Base-by-base conservation (phyloP, 1,140 invertebrate genomes). In the Eriocheir sinensis region DNA sequence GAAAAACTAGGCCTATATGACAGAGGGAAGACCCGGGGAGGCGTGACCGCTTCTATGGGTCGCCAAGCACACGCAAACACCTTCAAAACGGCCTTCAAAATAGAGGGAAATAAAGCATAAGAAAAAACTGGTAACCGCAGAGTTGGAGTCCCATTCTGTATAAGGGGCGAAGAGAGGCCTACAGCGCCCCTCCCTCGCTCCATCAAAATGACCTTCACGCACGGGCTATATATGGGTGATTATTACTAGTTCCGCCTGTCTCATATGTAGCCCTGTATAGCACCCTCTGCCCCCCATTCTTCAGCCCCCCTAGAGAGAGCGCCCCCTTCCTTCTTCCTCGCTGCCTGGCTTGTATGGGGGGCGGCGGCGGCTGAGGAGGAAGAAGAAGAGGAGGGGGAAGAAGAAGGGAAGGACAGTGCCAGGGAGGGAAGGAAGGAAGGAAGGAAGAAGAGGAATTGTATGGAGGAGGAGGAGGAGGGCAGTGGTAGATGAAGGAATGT, bases 121-220 rank as follows among this genome's bases (percentile, higher is more conserved):
- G 48, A 80, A 89, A 93, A 40, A 93, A 93, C 30, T 93, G 93
- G 93, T 93, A 93, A 93, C 93, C 93, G 93, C 93, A 88, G 44
- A 81, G 32, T n/a, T n/a, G 30, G 36, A 72, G 72, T 0, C 53
- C 27, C 36, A 36, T 44, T 85, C 60, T 38, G 32, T 60, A 30
- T 36, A 80, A 44, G 89, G 60, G 36, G 86, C 53, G 53, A 15
- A n/a, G 38, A 72, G 60, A 72, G 60, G 60, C 60, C 60, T 72
- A 72, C 85, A n/a, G 27, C 38, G 53, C 85, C 12, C 41, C 93
- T 38, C 34, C 32, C 38, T 30, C 34, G 17, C 48, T 89, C 48
- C 53, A 41, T 48, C 40, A 72, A 89, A 60, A 72, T 89, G 41
- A 93, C 93, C 93, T 89, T 80, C 80, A 80, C 60, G 48, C 85